Percentiles rank a stretch among this genome's conserved stretches.
phyloP scores from a whole-genome alignment of 2,797 vertebrate genomes.

The Kryptolebias ocellatus region DNA sequence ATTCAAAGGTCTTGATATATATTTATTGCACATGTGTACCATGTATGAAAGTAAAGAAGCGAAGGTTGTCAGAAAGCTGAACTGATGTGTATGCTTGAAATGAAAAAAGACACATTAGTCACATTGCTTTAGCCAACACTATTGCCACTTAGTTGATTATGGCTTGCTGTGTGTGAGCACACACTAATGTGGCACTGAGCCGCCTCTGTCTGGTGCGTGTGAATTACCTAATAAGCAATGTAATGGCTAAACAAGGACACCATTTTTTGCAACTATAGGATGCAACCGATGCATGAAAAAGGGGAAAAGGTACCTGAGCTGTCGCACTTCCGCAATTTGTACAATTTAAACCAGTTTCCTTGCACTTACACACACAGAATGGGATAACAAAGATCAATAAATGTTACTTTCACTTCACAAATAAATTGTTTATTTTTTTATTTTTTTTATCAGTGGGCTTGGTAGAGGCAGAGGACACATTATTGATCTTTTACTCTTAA shows the following conservation, averaged over 20 bases:
- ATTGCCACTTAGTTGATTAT: not conserved
- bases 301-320: not conserved
- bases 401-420: constrained; percentile 60
- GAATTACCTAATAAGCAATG: not conserved
- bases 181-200: not conserved
- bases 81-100: not conserved
- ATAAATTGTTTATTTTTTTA: constrained; percentile 48
- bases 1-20: not conserved
- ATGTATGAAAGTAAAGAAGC: not conserved
- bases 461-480: constrained; percentile 51
- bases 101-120: not conserved
- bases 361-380: constrained; percentile 42
- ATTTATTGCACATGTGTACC: not conserved
- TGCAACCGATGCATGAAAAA: not conserved
- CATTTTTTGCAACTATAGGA: too few species aligned
- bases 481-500: constrained; percentile 68
- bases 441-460: constrained; percentile 37
- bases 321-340: not conserved
- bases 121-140: not conserved
- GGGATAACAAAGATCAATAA: constrained; percentile 58
- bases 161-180: not conserved
- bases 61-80: not conserved
- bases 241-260: too few species aligned
- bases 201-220: not conserved
- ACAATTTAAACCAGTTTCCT: constrained; percentile 27